Base-by-base conservation (phyloP, 2,797 vertebrate species). In the Oreonectes daqikongensis region DNA sequence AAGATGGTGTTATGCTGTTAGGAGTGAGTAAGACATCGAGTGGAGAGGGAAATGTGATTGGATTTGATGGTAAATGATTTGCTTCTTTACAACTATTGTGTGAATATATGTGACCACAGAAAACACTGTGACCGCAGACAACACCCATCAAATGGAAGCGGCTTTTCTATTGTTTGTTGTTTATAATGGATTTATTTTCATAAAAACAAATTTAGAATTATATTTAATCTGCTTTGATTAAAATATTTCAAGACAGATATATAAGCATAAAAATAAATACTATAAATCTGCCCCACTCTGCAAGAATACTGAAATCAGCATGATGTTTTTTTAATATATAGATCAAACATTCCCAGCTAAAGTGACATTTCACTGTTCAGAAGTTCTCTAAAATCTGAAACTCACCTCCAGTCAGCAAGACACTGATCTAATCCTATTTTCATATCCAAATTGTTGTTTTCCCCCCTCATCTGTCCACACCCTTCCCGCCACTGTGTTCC, bases 1-100 rank as follows among this genome's bases (percentile, higher is more conserved):
- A 95, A 91, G 97, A 99, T 77, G 95, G 94, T 1, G 95, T 99
- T 84, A 96, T 96, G 92, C 94, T 99, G 82, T 93, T 99, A 80
- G 96, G 95, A 5, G 94, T 99, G 79, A 71, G 24, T 44, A 98
- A 95, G 89, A 92, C 95, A 59, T 93, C 95, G 66, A 91, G 91
- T 59, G 79, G 90, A 78, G 83, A 94, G 1, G 95, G 96, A 57
- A 90, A 91, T 46, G 44, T 18, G 17, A 46, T 42, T 42, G 40
- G 10, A 14, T 46, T 46, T 46, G 44, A 46, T 20, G 95, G 97
- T 98, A 92, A 90, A 95, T 85, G 11, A 30, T 4, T n/a, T 22
- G 18, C 17, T 53, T 48, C 48, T 20, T 38, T 32, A 17, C 44
- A 14, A 48, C 15, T 8, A 30, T 14, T 63, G 5, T 20, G 20